Evolutionary conservation across 2,113 vertebrate species (phyloP), one percentile per base, ranked within the genome.

Genomic region (Antennarius striatus): DNA sequence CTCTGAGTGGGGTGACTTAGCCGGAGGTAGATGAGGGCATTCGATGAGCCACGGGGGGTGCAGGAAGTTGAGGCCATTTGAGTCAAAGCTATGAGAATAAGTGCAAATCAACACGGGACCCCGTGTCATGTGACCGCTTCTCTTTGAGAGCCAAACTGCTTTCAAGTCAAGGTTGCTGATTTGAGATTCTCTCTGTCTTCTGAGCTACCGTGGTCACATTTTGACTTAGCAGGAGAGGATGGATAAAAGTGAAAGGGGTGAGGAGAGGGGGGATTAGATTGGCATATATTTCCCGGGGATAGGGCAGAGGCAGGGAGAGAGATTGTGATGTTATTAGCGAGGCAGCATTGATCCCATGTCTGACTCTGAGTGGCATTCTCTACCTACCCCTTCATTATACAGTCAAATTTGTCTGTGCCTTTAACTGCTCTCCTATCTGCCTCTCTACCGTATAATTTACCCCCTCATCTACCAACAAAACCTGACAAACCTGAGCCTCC

Each of bases 361-460:
- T 78, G 60, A 42, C 79, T 82, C 47, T 3, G 46, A 72, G 73
- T 52, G 56, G 50, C 51, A 77, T 70, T 76, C 63, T 56, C 53
- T 58, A 55, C 70, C 73, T 67, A 76, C 58, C 63, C 59, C 72
- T 77, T 89, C 77, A 90, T 91, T 88, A 89, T 77, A 81, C 80
- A 77, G 80, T 86, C 58, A 82, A 75, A 83, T 72, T 66, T 79
- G 3, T 70, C 56, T 74, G 62, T 73, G 49, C 46, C 78, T 85
- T 83, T 70, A 45, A 60, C 50, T 67, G 61, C 32, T 50, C 72
- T 42, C 40, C 32, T 61, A 42, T 59, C 58, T 58, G 45, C 48
- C 67, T 56, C 63, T 10, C 70, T n/a, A 14, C 52, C 36, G 63
- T 43, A 47, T 59, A 55, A 50, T 39, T 55, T 14, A 0, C 61